Percentiles rank a stretch among this genome's conserved stretches.
phyloP scores from a whole-genome alignment of 2,113 vertebrate species.

The Elanus axillaris region DNA sequence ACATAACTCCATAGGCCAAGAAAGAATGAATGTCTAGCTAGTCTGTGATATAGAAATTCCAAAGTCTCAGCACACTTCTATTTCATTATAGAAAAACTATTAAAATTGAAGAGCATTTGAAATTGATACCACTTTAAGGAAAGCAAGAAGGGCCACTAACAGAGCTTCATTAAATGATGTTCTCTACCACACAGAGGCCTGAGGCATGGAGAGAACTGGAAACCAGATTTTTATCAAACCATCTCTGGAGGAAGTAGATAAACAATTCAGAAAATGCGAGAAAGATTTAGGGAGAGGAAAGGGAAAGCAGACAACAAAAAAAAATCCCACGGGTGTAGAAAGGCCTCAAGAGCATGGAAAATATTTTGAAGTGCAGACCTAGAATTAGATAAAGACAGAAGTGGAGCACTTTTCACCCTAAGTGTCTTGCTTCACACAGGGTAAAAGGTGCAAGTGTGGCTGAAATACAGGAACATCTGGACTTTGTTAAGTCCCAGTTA shows the following conservation, averaged over 20 bases:
- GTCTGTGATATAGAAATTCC: neutral
- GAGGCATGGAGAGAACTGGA: constrained; percentile 20
- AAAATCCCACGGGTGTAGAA: neutral
- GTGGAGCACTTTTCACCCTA: constrained; percentile 24
- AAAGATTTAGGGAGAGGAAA: constrained; percentile 46
- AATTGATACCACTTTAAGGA: neutral
- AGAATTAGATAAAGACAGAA: neutral
- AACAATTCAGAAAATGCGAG: constrained; percentile 43
- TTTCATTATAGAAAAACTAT: neutral
- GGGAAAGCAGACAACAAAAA: constrained; percentile 17
- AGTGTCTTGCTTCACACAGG: neutral
- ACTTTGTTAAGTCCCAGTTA: neutral
- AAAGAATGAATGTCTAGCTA: neutral
- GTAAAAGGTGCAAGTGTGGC: neutral
- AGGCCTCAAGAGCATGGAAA: neutral
- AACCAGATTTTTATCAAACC: constrained; percentile 52
- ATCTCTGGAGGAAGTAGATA: constrained; percentile 58
- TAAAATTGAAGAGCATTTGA: neutral
- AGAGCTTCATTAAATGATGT: neutral
- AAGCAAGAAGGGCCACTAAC: neutral
- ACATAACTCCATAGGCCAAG: neutral
- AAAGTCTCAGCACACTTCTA: neutral
- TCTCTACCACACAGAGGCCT: neutral
- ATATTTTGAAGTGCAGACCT: neutral
- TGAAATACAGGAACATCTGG: constrained; percentile 40